Base-by-base conservation (phyloP, 1,140 invertebrate genomes). In the Drosophila equinoxialis region DNA sequence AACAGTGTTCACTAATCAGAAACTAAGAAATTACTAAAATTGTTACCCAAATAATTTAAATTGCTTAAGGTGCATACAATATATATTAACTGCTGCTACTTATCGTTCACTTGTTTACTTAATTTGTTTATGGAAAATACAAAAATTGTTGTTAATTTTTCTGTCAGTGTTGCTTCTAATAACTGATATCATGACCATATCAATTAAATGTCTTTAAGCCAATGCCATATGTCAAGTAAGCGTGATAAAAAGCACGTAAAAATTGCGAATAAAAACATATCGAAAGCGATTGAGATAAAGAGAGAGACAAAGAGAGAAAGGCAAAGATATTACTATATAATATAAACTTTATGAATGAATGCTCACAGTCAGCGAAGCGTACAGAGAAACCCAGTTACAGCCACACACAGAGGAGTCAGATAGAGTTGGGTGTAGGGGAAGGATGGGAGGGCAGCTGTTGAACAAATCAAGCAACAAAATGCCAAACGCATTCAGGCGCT, bases 231-330 rank as follows among this genome's bases (percentile, higher is more conserved):
- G 71, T 42, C 75, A 73, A 41, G 55, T 20, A 37, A 54, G 51
- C 70, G 65, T 77, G 70, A 77, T 85, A 80, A 84, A 85, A 71
- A 48, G 57, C 81, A 78, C 74, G 73, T 84, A 75, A 77, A 77
- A 69, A 74, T 45, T 26, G 17, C 66, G 14, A 51, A 37, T 14
- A 35, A 61, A 35, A 76, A 70, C 68, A 62, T 62, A 63, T 55
- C 37, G 30, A 55, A 42, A 71, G 33, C 26, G 5, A 48, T 26
- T 13, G 20, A 45, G 42, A 59, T 20, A 45, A 23, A 58, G 42
- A 55, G 39, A 65, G 58, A 71, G 7, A 48, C 17, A 14, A n/a
- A 57, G 55, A 59, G 39, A 45, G 17, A 26, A 48, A 66, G 33
- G 35, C 62, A 45, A 23, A n/a, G 48, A 37, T 39, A 66, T 54